Base-by-base conservation (phyloP, 2,113 vertebrate genomes). In the Notothenia rossii region DNA sequence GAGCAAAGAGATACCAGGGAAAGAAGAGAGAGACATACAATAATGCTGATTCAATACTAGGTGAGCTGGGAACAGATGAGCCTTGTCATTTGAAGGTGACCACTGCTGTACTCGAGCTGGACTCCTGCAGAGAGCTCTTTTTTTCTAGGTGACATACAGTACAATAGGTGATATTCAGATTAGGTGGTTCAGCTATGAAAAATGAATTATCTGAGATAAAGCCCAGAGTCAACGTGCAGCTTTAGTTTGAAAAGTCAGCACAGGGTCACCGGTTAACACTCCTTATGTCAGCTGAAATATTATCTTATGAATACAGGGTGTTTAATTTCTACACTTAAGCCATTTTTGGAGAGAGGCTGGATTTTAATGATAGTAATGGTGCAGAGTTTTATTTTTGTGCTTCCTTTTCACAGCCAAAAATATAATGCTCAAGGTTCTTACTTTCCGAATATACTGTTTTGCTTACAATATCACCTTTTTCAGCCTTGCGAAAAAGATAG, bases 71-170 rank as follows among this genome's bases (percentile, higher is more conserved):
- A 85, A 91, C 66, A 63, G 75, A 90, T 68, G 83, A 77, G 63
- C 68, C 62, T 49, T 80, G 79, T 86, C 78, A 63, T 83, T 74
- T 93, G 81, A 92, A 90, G 87, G 93, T 92, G 90, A 91, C 87
- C 81, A 79, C 60, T 56, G 63, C 77, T 66, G 5, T 33, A 29
- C 20, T 55, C 54, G 4, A 71, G 11, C 68, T 68, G 33, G n/a
- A 79, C 59, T 81, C 68, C 53, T 81, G 50, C 82, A 54, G 46
- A 9, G 53, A 55, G 71, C 22, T 59, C 20, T 40, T 40, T 64
- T 72, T 81, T 59, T 58, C 9, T 5, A 4, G 20, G 51, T 56
- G 58, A 81, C 55, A 40, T 8, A 10, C 61, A 73, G 51, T 43
- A 75, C 72, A 86, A 79, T 56, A 50, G 66, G 67, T 75, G 64